Percentiles rank a stretch among this genome's conserved stretches.
Conservation (phyloP, 1,140 invertebrate genomes). For the Zaprionus gabonicus region DNA sequence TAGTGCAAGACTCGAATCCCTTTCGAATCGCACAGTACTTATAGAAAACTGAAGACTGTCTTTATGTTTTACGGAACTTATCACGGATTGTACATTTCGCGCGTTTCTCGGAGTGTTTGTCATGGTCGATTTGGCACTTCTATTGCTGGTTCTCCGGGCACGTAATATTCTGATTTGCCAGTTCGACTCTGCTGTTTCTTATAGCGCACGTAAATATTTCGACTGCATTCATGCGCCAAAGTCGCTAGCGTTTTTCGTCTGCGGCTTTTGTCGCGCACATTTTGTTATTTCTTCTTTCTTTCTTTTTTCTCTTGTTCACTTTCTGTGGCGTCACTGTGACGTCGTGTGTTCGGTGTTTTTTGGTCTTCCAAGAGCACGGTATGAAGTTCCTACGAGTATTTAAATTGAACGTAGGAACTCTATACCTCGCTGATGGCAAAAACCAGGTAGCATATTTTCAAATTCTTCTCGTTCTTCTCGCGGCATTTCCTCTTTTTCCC, state of each 20-base stretch:
- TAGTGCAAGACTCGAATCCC: neutral
- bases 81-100: neutral
- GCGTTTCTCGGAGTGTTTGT: conserved; percentile 1
- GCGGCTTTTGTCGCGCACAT: conserved; percentile 8
- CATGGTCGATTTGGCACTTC: conserved; percentile 1
- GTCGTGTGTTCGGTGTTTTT: conserved; percentile 67
- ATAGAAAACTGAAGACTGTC: neutral
- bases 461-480: conserved; percentile 44
- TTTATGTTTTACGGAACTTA: neutral
- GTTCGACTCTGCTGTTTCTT: conserved; percentile 11
- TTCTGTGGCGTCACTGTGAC: conserved; percentile 8
- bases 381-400: conserved; percentile 85
- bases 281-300: conserved; percentile 18
- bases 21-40: neutral
- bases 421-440: conserved; percentile 85
- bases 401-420: conserved; percentile 84
- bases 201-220: conserved; percentile 1
- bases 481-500: conserved; percentile 43
- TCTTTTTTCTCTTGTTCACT: neutral
- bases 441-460: conserved; percentile 77
- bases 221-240: conserved; percentile 23
- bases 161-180: conserved; percentile 41
- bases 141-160: neutral
- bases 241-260: conserved; percentile 32
- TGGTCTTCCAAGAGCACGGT: conserved; percentile 85